Evolutionary conservation across 2,113 vertebrate species (phyloP).

Genomic region (Gadus chalcogrammus): DNA sequence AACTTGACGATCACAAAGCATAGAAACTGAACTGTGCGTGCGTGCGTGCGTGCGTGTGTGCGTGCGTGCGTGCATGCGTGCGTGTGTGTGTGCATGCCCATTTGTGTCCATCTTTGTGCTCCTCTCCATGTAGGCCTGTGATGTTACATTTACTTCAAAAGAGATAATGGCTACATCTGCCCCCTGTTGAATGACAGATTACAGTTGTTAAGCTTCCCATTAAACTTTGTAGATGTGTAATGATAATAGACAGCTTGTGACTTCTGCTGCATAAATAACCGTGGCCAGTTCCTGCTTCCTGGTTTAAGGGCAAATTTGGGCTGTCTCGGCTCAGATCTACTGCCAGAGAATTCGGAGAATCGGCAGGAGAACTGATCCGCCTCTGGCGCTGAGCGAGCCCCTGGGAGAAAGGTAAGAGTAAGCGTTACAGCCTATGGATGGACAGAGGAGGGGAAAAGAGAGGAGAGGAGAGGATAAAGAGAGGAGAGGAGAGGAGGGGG

Average conservation of each 20-base stretch:
- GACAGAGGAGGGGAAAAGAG: conserved; percentile 28
- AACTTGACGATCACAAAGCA: not conserved
- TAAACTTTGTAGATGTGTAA: conserved; percentile 31
- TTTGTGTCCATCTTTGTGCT: conserved; percentile 1
- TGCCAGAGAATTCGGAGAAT: conserved; percentile 55
- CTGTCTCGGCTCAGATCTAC: conserved; percentile 33
- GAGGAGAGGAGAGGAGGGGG: not conserved
- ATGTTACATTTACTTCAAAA: too few species aligned
- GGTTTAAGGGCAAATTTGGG: conserved; percentile 49
- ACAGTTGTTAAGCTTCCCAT: conserved; percentile 42
- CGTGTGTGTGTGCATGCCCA: conserved; percentile 2
- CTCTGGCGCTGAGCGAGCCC: conserved; percentile 56
- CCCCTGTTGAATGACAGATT: conserved; percentile 35
- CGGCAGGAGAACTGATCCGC: conserved; percentile 64
- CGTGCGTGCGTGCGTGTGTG: too few species aligned
- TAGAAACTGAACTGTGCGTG: too few species aligned
- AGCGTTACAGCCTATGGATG: conserved; percentile 62
- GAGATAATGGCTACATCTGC: conserved; percentile 11
- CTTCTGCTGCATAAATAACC: conserved; percentile 26
- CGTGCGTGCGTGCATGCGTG: too few species aligned
- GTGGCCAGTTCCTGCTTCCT: conserved; percentile 28
- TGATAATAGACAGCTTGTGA: conserved; percentile 34
- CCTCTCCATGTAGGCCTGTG: too few species aligned
- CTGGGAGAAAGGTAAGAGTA: conserved; percentile 56
- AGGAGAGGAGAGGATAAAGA: not conserved